Evolutionary conservation across 2,797 vertebrate species (phyloP), one percentile per base, ranked within the genome.

Genomic region (Benthosema pterotum): DNA sequence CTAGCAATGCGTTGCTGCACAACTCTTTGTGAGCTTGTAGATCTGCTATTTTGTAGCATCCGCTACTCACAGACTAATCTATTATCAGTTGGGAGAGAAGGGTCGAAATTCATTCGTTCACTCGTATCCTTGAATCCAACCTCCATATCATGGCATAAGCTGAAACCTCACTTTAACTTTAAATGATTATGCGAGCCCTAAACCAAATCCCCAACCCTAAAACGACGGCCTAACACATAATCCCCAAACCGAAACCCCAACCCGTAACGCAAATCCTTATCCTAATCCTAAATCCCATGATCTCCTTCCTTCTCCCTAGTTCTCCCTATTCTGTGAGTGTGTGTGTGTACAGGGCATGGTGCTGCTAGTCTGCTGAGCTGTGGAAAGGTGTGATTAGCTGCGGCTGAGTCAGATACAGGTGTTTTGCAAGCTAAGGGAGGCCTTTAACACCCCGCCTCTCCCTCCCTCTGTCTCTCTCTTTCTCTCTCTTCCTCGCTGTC

Each of bases 361-460:
- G 64, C 51, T 74, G n/a, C n/a, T n/a, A n/a, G 68, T 59, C 60
- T 74, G 77, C 53, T 45, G 58, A 46, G 45, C 48, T 12, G 13
- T 42, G 51, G 76, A 84, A 73, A 78, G 74, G 78, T 81, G 85
- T 89, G 85, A 93, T 89, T 88, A 90, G 73, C 63, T 48, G 60
- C 12, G 72, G 32, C 56, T 92, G 86, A 90, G 82, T 92, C 90
- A 91, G 85, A 81, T 88, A 43, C 86, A 91, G 87, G 89, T 92
- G 90, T 92, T 93, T 86, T 89, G 88, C 77, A 91, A 91, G 80
- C 83, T 60, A 82, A 82, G 74, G 56, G 57, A 84, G 71, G 85
- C 79, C 79, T 88, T 59, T 69, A 72, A 85, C 73, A 55, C 81
- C 76, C 7, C 7, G 2, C 1, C 32, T 38, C 32, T 7, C 7